Evolutionary conservation across 1,140 invertebrate species (phyloP), one percentile per base, ranked within the genome.

Genomic region (Druon quercuslanigerum): DNA sequence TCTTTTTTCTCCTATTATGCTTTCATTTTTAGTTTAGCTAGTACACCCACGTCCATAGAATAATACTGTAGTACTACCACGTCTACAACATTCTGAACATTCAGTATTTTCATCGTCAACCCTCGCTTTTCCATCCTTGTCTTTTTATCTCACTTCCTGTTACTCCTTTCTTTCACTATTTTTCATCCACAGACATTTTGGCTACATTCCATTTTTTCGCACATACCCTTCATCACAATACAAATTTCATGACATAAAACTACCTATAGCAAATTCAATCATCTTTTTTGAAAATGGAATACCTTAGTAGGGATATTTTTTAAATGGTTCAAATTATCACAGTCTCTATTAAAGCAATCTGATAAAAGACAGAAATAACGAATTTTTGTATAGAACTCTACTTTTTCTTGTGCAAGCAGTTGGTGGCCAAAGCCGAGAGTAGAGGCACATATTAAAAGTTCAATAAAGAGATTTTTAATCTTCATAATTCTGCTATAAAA

Each of bases 41-140:
- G 33, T 60, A 60, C 13, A 14, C 57, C 20, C 57, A 60, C 57
- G 12, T 16, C 13, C 57, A 25, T 33, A 20, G 33, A 16, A 33
- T 60, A 25, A 33, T 33, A 20, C 33, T 60, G 20, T 60, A 19
- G 13, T 16, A 60, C 12, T 40, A 60, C 11, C 19, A 60, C 20
- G 25, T 20, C 25, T 40, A 57, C 8, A 25, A 60, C 13, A 60
- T 60, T 60, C 57, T 40, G 57, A 25, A 60, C 13, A 60, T 60
- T 60, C 57, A 60, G 57, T 60, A 60, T 25, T 60, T 60, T 60
- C 57, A 57, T 60, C 57, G 57, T 60, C 20, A 12, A 20, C 11
- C 20, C 20, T 60, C 25, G 16, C 57, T 60, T 60, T 33, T 60
- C 57, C 14, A 14, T 60, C 33, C 16, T 60, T 60, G 16, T 60